Conservation (phyloP, 2,113 vertebrate genomes). For the Cricetomys ansorgei region DNA sequence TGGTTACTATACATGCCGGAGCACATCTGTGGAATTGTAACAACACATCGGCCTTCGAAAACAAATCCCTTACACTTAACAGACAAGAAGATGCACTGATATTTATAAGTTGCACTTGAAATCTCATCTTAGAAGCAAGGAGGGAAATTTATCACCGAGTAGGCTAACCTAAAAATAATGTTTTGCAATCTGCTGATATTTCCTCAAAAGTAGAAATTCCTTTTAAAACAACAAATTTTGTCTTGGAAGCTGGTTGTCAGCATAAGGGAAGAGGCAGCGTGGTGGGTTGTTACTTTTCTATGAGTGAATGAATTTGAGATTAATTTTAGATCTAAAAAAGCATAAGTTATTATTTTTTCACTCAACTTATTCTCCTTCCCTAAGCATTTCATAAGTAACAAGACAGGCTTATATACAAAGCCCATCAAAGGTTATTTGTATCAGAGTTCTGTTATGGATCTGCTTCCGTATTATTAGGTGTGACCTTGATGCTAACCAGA, state of each 20-base stretch:
- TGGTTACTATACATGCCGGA: slow-evolving; percentile 49
- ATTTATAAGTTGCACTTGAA: slow-evolving; percentile 44
- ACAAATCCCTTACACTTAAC: slow-evolving; percentile 40
- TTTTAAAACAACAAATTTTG: slow-evolving; percentile 28
- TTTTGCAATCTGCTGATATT: background rate
- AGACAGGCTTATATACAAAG: background rate
- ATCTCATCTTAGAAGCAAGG: background rate
- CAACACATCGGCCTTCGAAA: slow-evolving; percentile 37
- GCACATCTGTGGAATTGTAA: slow-evolving; percentile 1
- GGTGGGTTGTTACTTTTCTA: background rate
- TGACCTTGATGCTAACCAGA: background rate
- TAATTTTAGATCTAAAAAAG: slow-evolving; percentile 51
- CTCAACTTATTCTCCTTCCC: background rate
- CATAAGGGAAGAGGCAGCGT: background rate
- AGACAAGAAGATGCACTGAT: slow-evolving; percentile 25
- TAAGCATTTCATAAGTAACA: slow-evolving; percentile 28
- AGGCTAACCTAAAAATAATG: slow-evolving; percentile 52
- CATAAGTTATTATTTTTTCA: background rate
- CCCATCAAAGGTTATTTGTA: background rate
- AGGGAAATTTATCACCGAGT: slow-evolving; percentile 45
- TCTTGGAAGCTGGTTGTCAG: background rate
- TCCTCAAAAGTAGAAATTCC: slow-evolving; percentile 48
- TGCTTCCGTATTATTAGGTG: background rate
- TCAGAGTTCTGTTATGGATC: background rate
- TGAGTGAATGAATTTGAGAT: slow-evolving; percentile 36